Evolutionary conservation across 2,888 invertebrate genomes (phyloP).

Genomic region (Muscina levida): DNA sequence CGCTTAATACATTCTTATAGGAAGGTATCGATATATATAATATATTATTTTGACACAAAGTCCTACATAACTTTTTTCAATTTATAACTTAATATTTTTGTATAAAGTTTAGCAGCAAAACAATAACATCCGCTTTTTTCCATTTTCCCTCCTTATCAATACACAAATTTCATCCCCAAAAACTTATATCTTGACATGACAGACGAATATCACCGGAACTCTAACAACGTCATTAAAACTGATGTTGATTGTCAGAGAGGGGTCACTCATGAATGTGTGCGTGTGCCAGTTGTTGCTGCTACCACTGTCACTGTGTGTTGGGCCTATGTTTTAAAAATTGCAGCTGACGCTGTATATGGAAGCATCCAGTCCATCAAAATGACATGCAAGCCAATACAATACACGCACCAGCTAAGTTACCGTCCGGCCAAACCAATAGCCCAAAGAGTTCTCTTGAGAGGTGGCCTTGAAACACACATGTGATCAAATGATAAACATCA

Average conservation of each 20-base stretch:
- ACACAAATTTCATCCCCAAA: neutral
- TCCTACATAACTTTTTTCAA: no score
- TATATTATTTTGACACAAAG: no score
- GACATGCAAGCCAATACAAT: neutral
- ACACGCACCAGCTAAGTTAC: neutral
- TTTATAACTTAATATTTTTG: no score
- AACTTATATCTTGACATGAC: neutral
- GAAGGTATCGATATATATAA: no score
- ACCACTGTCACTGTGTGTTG: neutral
- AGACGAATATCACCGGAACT: conserved; percentile 7
- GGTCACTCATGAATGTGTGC: conserved; percentile 16
- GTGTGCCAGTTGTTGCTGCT: conserved; percentile 17
- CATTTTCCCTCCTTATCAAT: neutral
- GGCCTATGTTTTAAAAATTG: conserved; percentile 13
- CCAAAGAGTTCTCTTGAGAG: neutral
- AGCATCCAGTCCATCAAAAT: neutral
- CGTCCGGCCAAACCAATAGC: neutral
- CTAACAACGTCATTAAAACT: conserved; percentile 38
- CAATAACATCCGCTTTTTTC: neutral
- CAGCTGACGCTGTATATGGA: conserved; percentile 34
- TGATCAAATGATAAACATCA: neutral
- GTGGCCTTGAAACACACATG: neutral
- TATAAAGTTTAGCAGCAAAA: no score
- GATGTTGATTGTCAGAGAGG: neutral
- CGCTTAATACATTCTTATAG: no score